These are phyloP conservation scores for Asbolus verrucosus DNA, from an alignment of 1,140 invertebrate species.

Conservation along the genomic window DNA sequence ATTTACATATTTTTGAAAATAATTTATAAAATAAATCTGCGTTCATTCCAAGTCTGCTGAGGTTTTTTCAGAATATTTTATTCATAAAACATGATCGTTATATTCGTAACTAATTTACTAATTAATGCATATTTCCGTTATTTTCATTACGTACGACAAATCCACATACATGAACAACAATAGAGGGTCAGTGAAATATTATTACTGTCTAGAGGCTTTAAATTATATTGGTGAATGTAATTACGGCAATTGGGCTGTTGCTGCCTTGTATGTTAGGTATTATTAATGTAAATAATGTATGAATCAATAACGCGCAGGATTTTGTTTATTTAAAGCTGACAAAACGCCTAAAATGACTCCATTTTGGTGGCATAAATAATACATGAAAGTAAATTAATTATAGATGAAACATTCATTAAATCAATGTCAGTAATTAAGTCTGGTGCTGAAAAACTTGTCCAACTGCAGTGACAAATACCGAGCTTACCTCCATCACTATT, in stretches of 20 bases:
- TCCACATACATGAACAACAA: no score
- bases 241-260: constrained; percentile 15
- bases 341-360: constrained; percentile 4
- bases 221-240: constrained; percentile 6
- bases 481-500: background rate
- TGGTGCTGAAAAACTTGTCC: background rate
- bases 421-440: background rate
- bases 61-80: no score
- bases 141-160: no score
- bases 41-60: no score
- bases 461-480: no score
- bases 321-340: constrained; percentile 12
- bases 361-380: background rate
- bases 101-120: constrained; percentile 7
- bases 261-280: background rate
- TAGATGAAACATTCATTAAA: no score
- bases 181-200: constrained; percentile 10
- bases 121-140: constrained; percentile 22
- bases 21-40: no score
- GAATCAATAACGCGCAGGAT: background rate
- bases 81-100: no score
- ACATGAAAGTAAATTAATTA: no score
- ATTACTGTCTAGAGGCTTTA: constrained; percentile 36
- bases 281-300: constrained; percentile 5
- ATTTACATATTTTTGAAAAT: no score